Evolutionary conservation across 2,888 invertebrate genomes (phyloP).

Genomic region (Himalopsyche japonica): DNA sequence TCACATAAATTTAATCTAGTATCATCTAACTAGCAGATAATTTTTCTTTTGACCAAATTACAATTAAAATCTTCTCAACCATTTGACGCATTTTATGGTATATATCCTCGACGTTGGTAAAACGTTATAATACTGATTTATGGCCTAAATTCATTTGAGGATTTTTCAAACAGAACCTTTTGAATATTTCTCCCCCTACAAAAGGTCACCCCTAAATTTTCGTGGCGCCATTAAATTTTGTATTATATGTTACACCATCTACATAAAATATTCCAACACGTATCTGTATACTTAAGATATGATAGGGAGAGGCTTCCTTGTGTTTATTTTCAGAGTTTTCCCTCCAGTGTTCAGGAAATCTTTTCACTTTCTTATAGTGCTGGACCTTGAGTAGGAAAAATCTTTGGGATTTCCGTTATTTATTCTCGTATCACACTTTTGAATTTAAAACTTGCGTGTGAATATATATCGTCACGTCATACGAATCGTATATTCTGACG

Average conservation of each 20-base stretch:
- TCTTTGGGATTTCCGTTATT: neutral
- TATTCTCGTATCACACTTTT: neutral
- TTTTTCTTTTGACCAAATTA: too few relatives aligned
- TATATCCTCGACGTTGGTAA: neutral
- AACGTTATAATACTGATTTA: neutral
- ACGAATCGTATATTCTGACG: too few relatives aligned
- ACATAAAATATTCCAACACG: neutral
- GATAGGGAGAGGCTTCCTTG: neutral
- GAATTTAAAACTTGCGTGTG: neutral
- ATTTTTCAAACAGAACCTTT: neutral
- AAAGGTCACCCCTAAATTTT: neutral
- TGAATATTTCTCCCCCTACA: neutral
- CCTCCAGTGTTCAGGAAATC: neutral
- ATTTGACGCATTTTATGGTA: neutral
- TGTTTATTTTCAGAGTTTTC: neutral
- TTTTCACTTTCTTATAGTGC: neutral
- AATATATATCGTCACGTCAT: too few relatives aligned
- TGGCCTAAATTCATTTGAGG: neutral
- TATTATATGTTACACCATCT: neutral
- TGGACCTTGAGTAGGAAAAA: neutral
- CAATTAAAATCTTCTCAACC: neutral
- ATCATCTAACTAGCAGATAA: too few relatives aligned
- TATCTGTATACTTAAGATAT: neutral
- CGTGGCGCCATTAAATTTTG: neutral
- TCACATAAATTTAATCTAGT: too few relatives aligned